Evolutionary conservation across 2,888 invertebrate species (phyloP), one percentile per base, ranked within the genome.

Genomic region (Stomorhina lunata): DNA sequence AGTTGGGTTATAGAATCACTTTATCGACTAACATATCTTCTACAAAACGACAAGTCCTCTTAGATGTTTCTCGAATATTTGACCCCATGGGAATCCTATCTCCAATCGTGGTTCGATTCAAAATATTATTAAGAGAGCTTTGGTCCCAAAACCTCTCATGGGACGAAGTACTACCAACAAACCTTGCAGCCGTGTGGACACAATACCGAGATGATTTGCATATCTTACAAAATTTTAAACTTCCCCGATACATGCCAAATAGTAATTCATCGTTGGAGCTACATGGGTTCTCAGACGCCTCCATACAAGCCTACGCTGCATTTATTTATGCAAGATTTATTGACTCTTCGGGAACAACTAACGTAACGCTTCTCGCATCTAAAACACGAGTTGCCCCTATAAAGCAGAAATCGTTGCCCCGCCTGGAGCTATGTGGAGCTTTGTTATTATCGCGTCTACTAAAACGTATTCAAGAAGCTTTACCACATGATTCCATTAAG

Each of bases 61-160:
- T 81, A 6, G 81, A 81, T 12, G 61, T 79, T 4, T 53, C 83
- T 20, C 53, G 68, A 15, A 72, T 84, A 1, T 84, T 84, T 12
- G 81, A 85, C 10, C 80, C 78, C 0, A 57, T 84, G 5, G 82
- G 84, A 3, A 34, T 84, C 0, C 53, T 84, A 0, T 72, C 83
- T 0, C 84, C 84, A 15, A 80, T 81, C 0, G 59, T 81, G 7
- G 22, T 84, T 0, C 48, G 78, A 7, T 61, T 85, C 15, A 84
- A 83, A 68, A 71, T 84, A 3, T 7, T 84, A 7, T 85, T 83
- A 29, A 81, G 81, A 57, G 72, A 81, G 7, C 43, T 84, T 9
- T 84, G 84, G 83, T 68, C 80, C 0, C 63, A 25, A 5, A 83
- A 73, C 0, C 25, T 84, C 4, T 7, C 4, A 3, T 83, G 84